These are phyloP conservation scores for Coremacera marginata DNA, from an alignment of 2,888 invertebrate species.

Conservation along the genomic window DNA sequence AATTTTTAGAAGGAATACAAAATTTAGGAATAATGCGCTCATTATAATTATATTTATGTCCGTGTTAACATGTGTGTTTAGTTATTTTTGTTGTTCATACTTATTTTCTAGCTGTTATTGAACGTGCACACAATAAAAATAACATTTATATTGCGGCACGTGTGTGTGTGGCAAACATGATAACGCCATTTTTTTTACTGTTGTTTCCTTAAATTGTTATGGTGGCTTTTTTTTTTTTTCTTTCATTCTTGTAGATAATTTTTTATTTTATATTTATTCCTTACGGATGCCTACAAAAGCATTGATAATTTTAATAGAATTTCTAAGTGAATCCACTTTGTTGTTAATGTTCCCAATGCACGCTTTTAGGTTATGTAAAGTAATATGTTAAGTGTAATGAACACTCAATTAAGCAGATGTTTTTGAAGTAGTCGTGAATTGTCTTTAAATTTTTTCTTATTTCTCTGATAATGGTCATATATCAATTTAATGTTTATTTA, in stretches of 20 bases:
- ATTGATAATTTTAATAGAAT: background rate
- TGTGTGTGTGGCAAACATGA: no score
- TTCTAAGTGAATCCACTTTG: background rate
- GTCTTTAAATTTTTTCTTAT: background rate
- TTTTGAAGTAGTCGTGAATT: background rate
- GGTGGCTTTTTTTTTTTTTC: background rate
- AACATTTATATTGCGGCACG: no score
- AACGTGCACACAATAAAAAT: no score
- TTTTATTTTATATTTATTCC: no score
- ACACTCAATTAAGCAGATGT: constrained; percentile 10
- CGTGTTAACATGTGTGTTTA: no score
- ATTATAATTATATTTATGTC: no score
- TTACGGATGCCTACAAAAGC: background rate
- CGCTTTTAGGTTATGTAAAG: no score
- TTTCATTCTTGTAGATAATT: background rate
- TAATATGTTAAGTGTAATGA: no score
- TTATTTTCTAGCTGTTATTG: no score
- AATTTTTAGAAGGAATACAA: no score
- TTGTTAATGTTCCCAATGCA: background rate
- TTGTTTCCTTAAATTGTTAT: background rate
- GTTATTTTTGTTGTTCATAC: no score
- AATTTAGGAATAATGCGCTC: no score
- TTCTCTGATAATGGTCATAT: background rate
- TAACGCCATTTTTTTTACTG: background rate
- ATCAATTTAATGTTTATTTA: constrained; percentile 16